Conservation (phyloP, 2,797 vertebrate species). For the Siniperca scherzeri region DNA sequence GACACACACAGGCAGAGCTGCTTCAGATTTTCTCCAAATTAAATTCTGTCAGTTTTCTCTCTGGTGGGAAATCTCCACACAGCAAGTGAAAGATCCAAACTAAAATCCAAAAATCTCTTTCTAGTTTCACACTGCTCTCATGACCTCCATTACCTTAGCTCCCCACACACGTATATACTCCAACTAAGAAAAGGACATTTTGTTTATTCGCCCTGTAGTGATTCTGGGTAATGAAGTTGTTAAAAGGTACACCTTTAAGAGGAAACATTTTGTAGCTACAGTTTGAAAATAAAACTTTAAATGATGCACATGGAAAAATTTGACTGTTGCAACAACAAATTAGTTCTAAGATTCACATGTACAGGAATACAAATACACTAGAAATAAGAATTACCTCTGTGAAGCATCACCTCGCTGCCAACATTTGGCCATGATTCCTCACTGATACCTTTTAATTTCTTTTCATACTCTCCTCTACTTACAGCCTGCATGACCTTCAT, state of each 20-base stretch:
- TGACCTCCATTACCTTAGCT: background rate
- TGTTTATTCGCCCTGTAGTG: background rate
- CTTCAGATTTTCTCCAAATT: slow-evolving; percentile 30
- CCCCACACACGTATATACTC: background rate
- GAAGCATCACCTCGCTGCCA: background rate
- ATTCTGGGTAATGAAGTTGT: background rate
- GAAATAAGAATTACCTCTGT: background rate
- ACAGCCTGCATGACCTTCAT: background rate
- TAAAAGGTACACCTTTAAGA: background rate
- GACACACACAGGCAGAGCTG: slow-evolving; percentile 1
- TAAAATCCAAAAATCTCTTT: background rate
- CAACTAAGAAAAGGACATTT: background rate
- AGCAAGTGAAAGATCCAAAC: slow-evolving; percentile 15
- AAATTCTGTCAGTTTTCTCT: slow-evolving; percentile 21
- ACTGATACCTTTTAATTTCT: background rate
- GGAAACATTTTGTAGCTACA: background rate
- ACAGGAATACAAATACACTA: background rate
- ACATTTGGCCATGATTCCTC: background rate
- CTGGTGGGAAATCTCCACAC: slow-evolving; percentile 8
- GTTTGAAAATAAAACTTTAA: background rate
- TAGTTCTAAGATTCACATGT: background rate
- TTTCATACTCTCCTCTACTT: background rate
- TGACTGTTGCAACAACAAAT: background rate
- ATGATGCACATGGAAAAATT: background rate
- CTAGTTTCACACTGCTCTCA: background rate